Evolutionary conservation across 2,888 invertebrate genomes (phyloP).

Genomic region (Aelia acuminata): DNA sequence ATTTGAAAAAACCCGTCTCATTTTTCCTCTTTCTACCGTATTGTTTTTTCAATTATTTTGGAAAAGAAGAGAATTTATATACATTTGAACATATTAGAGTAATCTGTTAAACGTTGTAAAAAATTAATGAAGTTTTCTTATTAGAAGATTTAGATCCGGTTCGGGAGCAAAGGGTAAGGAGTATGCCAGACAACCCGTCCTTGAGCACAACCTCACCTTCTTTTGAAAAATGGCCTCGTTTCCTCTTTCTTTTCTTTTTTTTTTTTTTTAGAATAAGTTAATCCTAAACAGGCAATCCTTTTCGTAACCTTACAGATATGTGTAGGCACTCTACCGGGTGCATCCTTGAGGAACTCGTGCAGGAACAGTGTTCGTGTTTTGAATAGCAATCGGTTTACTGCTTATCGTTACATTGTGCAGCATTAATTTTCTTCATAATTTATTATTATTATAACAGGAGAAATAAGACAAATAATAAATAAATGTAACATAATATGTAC

Average conservation of each 20-base stretch:
- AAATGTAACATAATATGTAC: no score
- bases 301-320: not conserved
- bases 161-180: not conserved
- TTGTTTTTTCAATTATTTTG: no score
- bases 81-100: no score
- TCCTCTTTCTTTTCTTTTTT: not conserved
- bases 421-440: no score
- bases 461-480: no score
- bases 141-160: not conserved
- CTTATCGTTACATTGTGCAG: no score
- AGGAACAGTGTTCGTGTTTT: not conserved
- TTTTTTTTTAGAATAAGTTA: constrained; percentile 31
- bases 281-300: constrained; percentile 36
- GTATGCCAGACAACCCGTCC: constrained; percentile 7
- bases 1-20: no score
- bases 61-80: no score
- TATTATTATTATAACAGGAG: no score
- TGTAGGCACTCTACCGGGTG: constrained; percentile 16
- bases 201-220: constrained; percentile 18
- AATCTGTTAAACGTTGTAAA: no score
- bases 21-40: no score
- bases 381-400: not conserved
- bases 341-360: constrained; percentile 1
- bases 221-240: constrained; percentile 24
- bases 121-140: not conserved